These are phyloP conservation scores for Stichopus horrens DNA, from an alignment of 53 echinoderm and acorn worm genomes.

Conservation along the genomic window DNA sequence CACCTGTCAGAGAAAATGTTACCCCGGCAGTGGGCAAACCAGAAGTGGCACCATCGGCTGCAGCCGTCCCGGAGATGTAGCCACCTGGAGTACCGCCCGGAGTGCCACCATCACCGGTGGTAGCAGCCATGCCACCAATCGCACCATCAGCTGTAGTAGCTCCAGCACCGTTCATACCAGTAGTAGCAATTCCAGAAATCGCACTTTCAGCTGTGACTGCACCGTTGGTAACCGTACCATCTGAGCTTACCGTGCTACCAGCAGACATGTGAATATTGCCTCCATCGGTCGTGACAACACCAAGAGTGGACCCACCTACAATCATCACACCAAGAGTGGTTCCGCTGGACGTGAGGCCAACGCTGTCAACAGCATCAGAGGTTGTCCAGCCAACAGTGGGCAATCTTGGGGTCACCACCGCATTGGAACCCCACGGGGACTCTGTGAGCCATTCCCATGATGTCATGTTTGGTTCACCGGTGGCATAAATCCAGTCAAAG, in stretches of 20 bases:
- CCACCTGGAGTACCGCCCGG: too few species aligned
- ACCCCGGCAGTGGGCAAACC: neutral
- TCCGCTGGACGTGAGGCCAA: too few species aligned
- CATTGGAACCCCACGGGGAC: conserved; percentile 23
- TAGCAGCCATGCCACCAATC: too few species aligned
- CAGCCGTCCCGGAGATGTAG: too few species aligned
- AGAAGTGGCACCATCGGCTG: neutral
- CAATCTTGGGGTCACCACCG: neutral
- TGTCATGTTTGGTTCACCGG: neutral
- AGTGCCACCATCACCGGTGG: too few species aligned
- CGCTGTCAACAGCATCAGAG: neutral
- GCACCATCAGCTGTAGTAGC: too few species aligned
- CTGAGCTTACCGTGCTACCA: neutral
- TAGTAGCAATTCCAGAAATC: neutral
- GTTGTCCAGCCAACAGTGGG: neutral
- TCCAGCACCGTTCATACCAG: neutral
- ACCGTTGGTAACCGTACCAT: neutral
- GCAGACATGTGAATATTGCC: neutral
- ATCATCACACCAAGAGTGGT: too few species aligned
- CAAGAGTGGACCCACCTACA: too few species aligned
- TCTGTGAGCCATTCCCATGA: conserved; percentile 7
- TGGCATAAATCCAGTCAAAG: conserved; percentile 68
- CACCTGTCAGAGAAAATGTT: too few species aligned
- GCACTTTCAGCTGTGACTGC: neutral
- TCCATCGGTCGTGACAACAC: neutral